Evolutionary conservation across 2,113 vertebrate species (phyloP).

Genomic region (Xiphophorus couchianus): DNA sequence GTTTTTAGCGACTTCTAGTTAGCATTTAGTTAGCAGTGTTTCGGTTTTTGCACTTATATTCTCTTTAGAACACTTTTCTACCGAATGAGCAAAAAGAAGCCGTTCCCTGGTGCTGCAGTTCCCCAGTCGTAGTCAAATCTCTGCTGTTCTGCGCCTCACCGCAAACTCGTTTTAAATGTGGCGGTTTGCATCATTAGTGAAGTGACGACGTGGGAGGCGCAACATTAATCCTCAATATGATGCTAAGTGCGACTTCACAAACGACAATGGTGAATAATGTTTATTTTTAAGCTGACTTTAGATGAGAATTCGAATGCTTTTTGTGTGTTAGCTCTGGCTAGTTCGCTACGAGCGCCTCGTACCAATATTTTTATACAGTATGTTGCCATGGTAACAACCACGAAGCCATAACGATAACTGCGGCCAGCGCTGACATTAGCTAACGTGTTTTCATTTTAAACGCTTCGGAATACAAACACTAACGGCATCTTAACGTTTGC

Average conservation of each 20-base stretch:
- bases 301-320: too few species aligned
- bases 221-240: slow-evolving; percentile 9
- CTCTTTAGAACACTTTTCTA: background rate
- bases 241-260: background rate
- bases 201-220: slow-evolving; percentile 68
- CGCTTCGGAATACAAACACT: background rate
- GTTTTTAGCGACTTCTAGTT: slow-evolving; percentile 35
- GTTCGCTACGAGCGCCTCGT: background rate
- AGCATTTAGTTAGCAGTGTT: slow-evolving; percentile 42
- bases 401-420: slow-evolving; percentile 22
- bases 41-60: background rate
- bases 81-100: background rate
- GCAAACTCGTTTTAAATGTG: slow-evolving; percentile 60
- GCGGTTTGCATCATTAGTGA: slow-evolving; percentile 55
- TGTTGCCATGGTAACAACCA: slow-evolving; percentile 63
- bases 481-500: background rate
- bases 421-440: background rate
- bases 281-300: background rate
- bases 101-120: too few species aligned
- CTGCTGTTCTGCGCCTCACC: background rate
- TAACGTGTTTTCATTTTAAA: background rate
- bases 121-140: background rate
- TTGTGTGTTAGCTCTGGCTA: background rate
- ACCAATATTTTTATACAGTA: slow-evolving; percentile 1
- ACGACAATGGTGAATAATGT: background rate